Conservation (phyloP, 2,888 invertebrate species). For the Micropterix aruncella region DNA sequence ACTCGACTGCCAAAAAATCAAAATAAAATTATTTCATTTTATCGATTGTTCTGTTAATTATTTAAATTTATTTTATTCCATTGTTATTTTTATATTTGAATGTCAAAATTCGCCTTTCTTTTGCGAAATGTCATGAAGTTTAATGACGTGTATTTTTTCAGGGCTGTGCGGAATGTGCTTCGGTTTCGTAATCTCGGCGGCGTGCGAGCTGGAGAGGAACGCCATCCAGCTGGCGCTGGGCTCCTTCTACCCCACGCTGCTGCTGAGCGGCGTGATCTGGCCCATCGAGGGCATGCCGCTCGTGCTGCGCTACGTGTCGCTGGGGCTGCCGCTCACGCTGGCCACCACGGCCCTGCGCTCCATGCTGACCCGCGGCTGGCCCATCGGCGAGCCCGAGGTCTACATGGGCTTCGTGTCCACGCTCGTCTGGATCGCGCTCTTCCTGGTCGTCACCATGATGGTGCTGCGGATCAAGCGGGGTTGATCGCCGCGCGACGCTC, state of each 20-base stretch:
- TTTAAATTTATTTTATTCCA: no score
- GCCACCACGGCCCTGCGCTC: constrained; percentile 86
- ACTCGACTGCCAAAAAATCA: no score
- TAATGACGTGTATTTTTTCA: constrained; percentile 13
- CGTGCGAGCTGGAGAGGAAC: constrained; percentile 83
- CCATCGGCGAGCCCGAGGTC: constrained; percentile 63
- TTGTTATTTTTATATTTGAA: no score
- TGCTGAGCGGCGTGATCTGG: constrained; percentile 92
- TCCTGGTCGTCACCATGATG: constrained; percentile 64
- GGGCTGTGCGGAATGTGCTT: constrained; percentile 92
- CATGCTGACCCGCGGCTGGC: constrained; percentile 81
- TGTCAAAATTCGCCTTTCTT: no score
- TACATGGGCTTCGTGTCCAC: constrained; percentile 82
- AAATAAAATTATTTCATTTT: no score
- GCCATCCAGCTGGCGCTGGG: constrained; percentile 88
- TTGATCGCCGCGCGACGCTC: constrained; percentile 62
- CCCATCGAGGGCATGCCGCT: constrained; percentile 92
- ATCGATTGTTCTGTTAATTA: no score
- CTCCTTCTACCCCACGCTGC: constrained; percentile 86
- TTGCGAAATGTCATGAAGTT: no score
- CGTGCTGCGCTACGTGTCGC: constrained; percentile 66
- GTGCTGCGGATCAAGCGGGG: constrained; percentile 72
- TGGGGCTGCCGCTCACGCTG: constrained; percentile 74
- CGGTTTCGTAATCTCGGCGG: constrained; percentile 86
- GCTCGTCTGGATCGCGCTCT: constrained; percentile 71